phyloP scores from a whole-genome alignment of 2,888 invertebrate species.

The Ceraclea dissimilis region DNA sequence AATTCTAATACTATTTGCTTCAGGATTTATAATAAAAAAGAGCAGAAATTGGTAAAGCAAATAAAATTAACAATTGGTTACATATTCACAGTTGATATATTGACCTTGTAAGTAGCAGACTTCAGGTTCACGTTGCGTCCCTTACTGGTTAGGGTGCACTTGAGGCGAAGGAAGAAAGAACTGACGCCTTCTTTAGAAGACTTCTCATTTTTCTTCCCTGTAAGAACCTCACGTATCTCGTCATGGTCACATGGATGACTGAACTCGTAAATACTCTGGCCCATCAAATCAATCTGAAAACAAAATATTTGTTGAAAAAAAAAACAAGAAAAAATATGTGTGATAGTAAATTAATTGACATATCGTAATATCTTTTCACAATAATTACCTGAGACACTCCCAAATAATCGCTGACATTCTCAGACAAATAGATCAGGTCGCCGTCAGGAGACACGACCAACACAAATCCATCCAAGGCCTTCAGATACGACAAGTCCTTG shows the following conservation, averaged over 20 bases:
- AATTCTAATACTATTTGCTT: no score
- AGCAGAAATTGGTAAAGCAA: no score
- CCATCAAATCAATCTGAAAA: conserved; percentile 86
- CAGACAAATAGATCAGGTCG: conserved; percentile 86
- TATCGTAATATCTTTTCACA: no score
- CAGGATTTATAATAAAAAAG: no score
- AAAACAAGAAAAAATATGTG: not conserved
- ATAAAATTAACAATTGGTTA: no score
- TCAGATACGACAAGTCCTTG: conserved; percentile 58
- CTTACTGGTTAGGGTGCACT: conserved; percentile 90
- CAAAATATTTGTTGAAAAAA: conserved; percentile 8
- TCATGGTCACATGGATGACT: conserved; percentile 94
- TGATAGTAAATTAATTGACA: not conserved
- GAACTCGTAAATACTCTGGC: conserved; percentile 89
- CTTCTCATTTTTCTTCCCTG: conserved; percentile 32
- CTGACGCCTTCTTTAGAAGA: conserved; percentile 38
- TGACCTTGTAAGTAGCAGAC: conserved; percentile 95
- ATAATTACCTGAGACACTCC: conserved; percentile 85
- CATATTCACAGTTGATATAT: no score
- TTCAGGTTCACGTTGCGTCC: conserved; percentile 94
- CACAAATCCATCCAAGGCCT: conserved; percentile 87
- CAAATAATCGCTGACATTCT: conserved; percentile 83
- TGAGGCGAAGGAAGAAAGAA: conserved; percentile 74
- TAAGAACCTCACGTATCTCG: conserved; percentile 64
- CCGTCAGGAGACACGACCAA: conserved; percentile 82